A percentile compares a stretch with the other conserved stretches of the same genome.
Evolutionary conservation across 1,140 invertebrate species (phyloP).

Genomic region (Macrotrachela quadricornifera): DNA sequence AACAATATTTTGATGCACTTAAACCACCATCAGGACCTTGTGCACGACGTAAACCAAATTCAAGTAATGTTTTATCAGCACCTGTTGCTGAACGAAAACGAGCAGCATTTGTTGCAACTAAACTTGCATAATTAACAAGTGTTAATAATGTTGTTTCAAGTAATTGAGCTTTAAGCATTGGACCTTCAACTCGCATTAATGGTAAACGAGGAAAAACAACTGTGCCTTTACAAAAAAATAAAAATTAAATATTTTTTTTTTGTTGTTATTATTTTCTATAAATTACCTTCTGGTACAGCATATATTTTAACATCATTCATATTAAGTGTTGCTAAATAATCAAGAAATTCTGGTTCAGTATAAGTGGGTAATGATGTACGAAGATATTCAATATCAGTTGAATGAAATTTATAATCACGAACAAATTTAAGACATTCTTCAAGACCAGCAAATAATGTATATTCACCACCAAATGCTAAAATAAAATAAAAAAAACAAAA

Average conservation of each 20-base stretch:
- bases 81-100: constrained; percentile 82
- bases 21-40: constrained; percentile 97
- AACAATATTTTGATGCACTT: constrained; percentile 91
- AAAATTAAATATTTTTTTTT: too few species aligned
- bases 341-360: constrained; percentile 72
- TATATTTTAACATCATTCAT: constrained; percentile 64
- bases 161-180: constrained; percentile 78
- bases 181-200: constrained; percentile 73
- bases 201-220: constrained; percentile 90
- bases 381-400: constrained; percentile 82
- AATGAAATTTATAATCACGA: constrained; percentile 75
- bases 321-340: constrained; percentile 57
- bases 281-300: constrained; percentile 60
- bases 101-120: constrained; percentile 94
- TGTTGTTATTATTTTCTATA: too few species aligned
- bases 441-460: constrained; percentile 57
- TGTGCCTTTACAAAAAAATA: constrained; percentile 35
- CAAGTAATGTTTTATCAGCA: constrained; percentile 45
- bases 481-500: constrained; percentile 79
- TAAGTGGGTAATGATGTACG: constrained; percentile 54
- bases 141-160: constrained; percentile 88
- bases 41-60: constrained; percentile 84
- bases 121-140: constrained; percentile 62
- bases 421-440: constrained; percentile 90
- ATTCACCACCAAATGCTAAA: constrained; percentile 51